Conservation (phyloP, 2,113 vertebrate species). For the Ailuropoda melanoleuca region DNA sequence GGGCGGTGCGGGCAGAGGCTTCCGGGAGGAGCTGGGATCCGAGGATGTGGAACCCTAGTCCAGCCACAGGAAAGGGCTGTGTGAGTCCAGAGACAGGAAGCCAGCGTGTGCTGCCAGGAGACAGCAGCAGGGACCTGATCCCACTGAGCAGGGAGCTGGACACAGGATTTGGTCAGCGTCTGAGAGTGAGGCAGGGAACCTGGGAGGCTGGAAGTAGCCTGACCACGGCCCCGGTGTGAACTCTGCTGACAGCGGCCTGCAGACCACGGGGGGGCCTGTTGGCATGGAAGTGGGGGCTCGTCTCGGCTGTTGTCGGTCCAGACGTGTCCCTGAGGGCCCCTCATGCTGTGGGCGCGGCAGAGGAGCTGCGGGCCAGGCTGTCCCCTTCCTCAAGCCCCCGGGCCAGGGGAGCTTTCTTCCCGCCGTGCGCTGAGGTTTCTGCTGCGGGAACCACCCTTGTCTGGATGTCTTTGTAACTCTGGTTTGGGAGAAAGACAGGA, state of each 20-base stretch:
- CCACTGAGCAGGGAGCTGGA: background rate
- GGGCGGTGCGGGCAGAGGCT: fast-evolving
- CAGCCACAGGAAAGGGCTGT: background rate
- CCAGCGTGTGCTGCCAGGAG: background rate
- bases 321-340: fast-evolving
- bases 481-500: background rate
- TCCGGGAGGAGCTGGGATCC: too few species aligned
- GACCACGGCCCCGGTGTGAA: background rate
- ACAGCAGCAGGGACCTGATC: background rate
- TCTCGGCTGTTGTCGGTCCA: background rate
- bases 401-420: background rate
- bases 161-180: background rate
- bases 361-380: background rate
- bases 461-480: background rate
- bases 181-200: background rate
- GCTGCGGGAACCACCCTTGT: background rate
- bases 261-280: too few species aligned
- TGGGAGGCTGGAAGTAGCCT: background rate
- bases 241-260: background rate
- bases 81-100: background rate
- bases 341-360: fast-evolving
- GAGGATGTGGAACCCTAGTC: fast-evolving
- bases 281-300: background rate
- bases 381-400: background rate
- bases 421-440: background rate